A percentile compares a stretch with the other conserved stretches of the same genome.
These are phyloP conservation scores for Akabosia matsudoensis DNA, from an alignment of 1,140 invertebrate species.

Conservation along the genomic window DNA sequence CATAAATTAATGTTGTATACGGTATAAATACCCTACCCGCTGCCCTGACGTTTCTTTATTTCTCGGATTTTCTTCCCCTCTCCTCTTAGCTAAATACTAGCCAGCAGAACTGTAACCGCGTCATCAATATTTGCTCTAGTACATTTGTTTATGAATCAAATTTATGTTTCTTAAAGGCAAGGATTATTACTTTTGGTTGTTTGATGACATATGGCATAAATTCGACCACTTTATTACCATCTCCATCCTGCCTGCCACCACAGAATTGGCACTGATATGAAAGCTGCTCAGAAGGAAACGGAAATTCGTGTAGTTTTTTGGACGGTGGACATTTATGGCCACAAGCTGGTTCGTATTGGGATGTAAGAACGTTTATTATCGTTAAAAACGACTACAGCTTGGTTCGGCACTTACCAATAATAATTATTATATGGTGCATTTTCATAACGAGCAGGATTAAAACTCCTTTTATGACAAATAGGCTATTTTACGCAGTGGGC, in stretches of 20 bases:
- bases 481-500: too few species aligned
- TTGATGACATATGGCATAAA: neutral
- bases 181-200: neutral
- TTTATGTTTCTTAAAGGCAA: neutral
- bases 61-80: neutral
- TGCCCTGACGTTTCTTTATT: neutral
- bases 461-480: neutral
- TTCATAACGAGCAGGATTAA: neutral
- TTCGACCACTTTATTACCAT: neutral
- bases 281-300: neutral
- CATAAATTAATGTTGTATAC: neutral
- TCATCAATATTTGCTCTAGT: neutral
- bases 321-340: neutral
- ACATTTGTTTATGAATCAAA: neutral
- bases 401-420: neutral
- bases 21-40: neutral
- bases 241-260: neutral
- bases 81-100: neutral
- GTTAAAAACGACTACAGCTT: neutral
- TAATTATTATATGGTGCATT: neutral
- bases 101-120: neutral
- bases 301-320: neutral
- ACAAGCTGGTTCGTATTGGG: neutral
- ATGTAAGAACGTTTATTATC: neutral
- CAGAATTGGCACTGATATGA: neutral